Conservation (phyloP, 2,888 invertebrate species). For the Oscheius sp. region DNA sequence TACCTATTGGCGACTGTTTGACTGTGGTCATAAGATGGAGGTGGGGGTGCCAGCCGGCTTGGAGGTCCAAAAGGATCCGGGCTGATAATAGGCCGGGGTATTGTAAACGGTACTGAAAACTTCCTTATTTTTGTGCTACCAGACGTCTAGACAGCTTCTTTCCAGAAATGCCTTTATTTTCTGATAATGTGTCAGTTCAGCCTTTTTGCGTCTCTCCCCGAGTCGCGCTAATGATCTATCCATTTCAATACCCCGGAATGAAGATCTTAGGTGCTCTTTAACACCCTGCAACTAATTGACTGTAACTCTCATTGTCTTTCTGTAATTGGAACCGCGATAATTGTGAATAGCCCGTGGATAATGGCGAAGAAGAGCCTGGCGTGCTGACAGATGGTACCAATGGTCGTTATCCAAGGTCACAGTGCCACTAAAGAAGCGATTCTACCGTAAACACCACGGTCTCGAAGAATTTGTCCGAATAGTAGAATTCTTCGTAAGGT, state of each 20-base stretch:
- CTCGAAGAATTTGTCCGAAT: neutral
- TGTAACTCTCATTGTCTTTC: slow-evolving; percentile 24
- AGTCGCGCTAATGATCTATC: neutral
- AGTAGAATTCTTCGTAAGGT: slow-evolving; percentile 1
- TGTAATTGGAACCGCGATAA: slow-evolving; percentile 36
- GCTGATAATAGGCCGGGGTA: slow-evolving; percentile 23
- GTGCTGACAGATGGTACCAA: slow-evolving; percentile 37
- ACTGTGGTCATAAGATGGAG: slow-evolving; percentile 32
- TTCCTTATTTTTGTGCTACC: neutral
- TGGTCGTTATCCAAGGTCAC: slow-evolving; percentile 22
- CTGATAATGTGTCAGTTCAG: neutral
- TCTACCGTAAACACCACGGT: slow-evolving; percentile 26
- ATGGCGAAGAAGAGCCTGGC: slow-evolving; percentile 22
- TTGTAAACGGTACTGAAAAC: slow-evolving; percentile 34
- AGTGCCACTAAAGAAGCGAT: slow-evolving; percentile 18
- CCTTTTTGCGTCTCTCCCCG: neutral
- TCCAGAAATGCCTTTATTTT: neutral
- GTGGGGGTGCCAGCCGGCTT: slow-evolving; percentile 30
- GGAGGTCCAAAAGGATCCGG: slow-evolving; percentile 34
- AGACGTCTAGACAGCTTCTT: neutral
- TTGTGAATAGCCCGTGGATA: slow-evolving; percentile 29
- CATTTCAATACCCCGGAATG: neutral
- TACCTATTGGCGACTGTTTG: slow-evolving; percentile 25
- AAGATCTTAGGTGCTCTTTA: neutral
- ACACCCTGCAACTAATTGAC: slow-evolving; percentile 15